Evolutionary conservation across 2,113 vertebrate genomes (phyloP).

Genomic region (Eolophus roseicapilla): DNA sequence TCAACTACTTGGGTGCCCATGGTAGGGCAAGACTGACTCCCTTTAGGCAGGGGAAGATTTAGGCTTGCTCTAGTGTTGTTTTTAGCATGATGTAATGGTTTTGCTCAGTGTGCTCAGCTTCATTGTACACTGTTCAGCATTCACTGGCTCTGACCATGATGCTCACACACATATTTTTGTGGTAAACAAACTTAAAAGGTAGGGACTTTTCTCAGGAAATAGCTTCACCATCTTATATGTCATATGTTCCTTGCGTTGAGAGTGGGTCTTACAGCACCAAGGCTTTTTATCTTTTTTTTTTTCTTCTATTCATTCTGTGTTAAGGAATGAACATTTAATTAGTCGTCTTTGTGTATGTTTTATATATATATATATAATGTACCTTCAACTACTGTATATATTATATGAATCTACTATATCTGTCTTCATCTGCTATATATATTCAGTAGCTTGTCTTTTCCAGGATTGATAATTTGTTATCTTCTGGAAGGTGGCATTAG

Average conservation of each 20-base stretch:
- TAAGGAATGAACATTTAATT: not conserved
- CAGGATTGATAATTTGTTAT: not conserved
- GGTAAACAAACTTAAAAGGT: not conserved
- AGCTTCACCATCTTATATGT: not conserved
- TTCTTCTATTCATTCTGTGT: not conserved
- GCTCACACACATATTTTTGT: not conserved
- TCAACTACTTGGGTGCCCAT: not conserved
- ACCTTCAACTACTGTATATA: not conserved
- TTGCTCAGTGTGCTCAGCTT: not conserved
- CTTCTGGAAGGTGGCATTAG: not conserved
- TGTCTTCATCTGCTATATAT: not conserved
- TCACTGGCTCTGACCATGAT: not conserved
- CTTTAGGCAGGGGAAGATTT: not conserved
- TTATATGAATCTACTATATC: not conserved
- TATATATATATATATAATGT: not conserved
- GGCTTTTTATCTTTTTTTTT: not conserved
- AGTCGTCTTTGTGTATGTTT: not conserved
- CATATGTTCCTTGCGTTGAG: not conserved
- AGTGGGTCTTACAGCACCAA: not conserved
- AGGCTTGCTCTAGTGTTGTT: not conserved
- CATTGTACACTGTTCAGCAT: not conserved
- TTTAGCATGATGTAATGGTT: not conserved
- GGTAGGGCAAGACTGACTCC: not conserved
- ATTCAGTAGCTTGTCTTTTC: not conserved
- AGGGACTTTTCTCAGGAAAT: not conserved